Percentiles rank a stretch among this genome's conserved stretches.
Conservation (phyloP, 2,797 vertebrate species). For the Muscicapa striata region DNA sequence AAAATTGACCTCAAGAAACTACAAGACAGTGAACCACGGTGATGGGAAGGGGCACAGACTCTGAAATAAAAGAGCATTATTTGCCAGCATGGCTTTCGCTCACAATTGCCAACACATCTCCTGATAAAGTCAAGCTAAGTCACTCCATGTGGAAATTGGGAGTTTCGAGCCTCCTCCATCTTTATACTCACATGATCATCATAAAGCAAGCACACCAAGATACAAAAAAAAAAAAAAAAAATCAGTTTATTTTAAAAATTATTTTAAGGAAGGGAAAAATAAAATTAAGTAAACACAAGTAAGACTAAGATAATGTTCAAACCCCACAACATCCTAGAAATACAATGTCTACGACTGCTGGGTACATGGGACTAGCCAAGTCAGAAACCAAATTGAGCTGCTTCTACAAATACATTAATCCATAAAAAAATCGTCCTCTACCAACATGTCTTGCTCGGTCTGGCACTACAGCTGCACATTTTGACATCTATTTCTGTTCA, state of each 20-base stretch:
- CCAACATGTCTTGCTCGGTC: not conserved
- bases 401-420: not conserved
- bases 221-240: not conserved
- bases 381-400: not conserved
- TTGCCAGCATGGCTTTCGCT: not conserved
- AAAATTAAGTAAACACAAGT: not conserved
- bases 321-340: not conserved
- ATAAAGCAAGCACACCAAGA: fast-evolving
- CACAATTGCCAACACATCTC: not conserved
- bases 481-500: fast-evolving
- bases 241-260: not conserved
- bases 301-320: not conserved
- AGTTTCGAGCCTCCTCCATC: not conserved
- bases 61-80: not conserved
- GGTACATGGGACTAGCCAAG: not conserved
- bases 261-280: not conserved
- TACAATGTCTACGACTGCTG: not conserved
- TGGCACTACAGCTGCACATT: fast-evolving
- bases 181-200: fast-evolving
- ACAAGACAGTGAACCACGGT: not conserved
- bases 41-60: not conserved
- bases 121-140: not conserved
- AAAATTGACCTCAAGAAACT: not conserved
- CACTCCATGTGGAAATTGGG: fast-evolving
- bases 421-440: fast-evolving